phyloP scores from a whole-genome alignment of 2,113 vertebrate genomes.

The Toxostoma redivivum region DNA sequence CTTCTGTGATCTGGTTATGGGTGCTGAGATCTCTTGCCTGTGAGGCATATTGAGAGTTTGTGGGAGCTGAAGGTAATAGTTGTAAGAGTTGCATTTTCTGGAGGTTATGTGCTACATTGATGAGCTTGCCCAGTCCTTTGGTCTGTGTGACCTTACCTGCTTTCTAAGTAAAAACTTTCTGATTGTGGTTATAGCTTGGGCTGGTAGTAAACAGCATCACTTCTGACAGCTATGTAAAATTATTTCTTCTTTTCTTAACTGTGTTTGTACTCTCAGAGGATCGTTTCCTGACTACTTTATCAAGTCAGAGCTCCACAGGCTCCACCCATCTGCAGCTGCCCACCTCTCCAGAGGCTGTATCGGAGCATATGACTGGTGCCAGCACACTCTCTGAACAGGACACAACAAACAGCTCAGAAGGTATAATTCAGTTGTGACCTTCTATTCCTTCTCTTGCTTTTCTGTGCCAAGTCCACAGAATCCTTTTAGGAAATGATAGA shows the following conservation, averaged over 20 bases:
- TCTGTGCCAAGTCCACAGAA: not conserved
- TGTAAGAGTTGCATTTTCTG: not conserved
- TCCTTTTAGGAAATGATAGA: not conserved
- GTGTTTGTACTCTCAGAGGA: slow-evolving; percentile 78
- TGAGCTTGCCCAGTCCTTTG: not conserved
- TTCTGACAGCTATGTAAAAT: not conserved
- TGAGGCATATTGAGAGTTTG: not conserved
- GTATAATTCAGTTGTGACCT: slow-evolving; percentile 53
- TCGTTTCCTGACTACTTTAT: slow-evolving; percentile 81
- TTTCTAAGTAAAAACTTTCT: not conserved
- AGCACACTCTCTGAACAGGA: slow-evolving; percentile 77
- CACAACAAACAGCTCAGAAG: slow-evolving; percentile 85
- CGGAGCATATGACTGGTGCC: slow-evolving; percentile 71
- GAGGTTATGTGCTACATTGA: not conserved
- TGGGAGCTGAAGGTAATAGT: not conserved
- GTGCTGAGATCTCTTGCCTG: not conserved
- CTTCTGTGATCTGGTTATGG: not conserved
- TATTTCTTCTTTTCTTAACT: not conserved
- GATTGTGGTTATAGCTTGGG: not conserved
- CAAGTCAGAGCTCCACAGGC: slow-evolving; percentile 79
- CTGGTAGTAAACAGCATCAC: not conserved
- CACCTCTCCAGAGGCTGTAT: slow-evolving; percentile 79
- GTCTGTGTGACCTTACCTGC: not conserved
- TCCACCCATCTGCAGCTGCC: slow-evolving; percentile 83
- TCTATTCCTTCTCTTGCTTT: not conserved